Evolutionary conservation across 2,113 vertebrate species (phyloP).

Genomic region (Nestor notabilis): DNA sequence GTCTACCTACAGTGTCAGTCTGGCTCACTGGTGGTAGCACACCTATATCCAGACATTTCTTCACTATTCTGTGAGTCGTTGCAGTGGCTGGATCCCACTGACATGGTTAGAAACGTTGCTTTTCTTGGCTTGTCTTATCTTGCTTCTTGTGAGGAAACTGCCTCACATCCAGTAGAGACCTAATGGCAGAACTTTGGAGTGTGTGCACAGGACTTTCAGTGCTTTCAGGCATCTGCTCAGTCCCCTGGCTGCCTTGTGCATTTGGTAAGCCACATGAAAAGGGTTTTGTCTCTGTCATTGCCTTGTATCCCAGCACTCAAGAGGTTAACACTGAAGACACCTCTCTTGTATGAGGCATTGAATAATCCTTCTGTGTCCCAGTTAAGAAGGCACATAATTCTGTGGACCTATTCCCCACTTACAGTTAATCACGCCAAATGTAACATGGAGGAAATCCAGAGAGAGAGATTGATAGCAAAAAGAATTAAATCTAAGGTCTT

Average conservation of each 20-base stretch:
- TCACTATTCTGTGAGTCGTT: background rate
- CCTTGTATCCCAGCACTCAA: background rate
- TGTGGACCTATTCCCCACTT: background rate
- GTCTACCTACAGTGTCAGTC: background rate
- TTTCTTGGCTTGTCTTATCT: background rate
- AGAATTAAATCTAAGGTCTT: slow-evolving; percentile 6
- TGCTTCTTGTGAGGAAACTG: background rate
- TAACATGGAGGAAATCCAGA: background rate
- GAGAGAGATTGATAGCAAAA: background rate
- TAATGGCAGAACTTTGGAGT: background rate
- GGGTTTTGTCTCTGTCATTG: background rate
- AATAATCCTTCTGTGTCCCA: background rate
- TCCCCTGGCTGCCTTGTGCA: background rate
- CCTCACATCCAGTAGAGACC: background rate
- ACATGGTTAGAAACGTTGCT: background rate
- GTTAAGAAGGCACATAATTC: background rate
- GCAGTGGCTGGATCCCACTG: background rate
- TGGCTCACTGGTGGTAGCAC: background rate
- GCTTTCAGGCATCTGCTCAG: background rate
- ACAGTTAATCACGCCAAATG: background rate
- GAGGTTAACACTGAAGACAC: background rate
- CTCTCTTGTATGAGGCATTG: background rate
- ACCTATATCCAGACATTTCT: background rate
- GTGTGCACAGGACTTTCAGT: background rate
- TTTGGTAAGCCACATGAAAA: background rate